Evolutionary conservation across 2,797 vertebrate species (phyloP).

Genomic region (Cirrhinus mrigala): DNA sequence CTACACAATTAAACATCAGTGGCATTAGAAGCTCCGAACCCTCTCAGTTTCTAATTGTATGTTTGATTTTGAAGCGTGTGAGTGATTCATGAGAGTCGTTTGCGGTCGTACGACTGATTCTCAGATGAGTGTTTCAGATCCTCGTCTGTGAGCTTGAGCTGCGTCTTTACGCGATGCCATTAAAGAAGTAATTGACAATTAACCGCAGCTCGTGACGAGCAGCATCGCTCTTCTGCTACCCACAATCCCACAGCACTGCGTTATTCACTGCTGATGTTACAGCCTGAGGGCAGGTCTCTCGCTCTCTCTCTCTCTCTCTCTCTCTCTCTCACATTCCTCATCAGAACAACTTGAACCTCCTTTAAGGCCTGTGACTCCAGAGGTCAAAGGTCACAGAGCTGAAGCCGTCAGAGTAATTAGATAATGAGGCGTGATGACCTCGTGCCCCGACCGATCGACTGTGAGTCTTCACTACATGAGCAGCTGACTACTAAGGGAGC

Average conservation of each 20-base stretch:
- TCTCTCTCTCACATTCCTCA: constrained; percentile 64
- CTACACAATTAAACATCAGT: not conserved
- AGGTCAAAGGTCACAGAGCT: constrained; percentile 63
- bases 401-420: constrained; percentile 23
- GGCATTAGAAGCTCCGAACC: not conserved
- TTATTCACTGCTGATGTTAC: not conserved
- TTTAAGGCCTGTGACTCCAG: constrained; percentile 63
- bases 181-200: not conserved
- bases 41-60: not conserved
- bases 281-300: not conserved
- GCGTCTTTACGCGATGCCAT: not conserved
- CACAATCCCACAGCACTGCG: not conserved
- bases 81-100: not conserved
- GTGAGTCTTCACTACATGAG: constrained; percentile 8
- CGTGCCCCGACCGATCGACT: not conserved
- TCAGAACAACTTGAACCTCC: constrained; percentile 67
- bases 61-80: not conserved
- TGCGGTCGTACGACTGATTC: not conserved
- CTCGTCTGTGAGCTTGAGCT: not conserved
- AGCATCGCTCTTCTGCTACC: not conserved
- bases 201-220: not conserved
- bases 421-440: constrained; percentile 38
- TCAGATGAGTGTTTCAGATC: not conserved
- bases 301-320: not conserved
- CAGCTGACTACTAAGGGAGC: not conserved